Evolutionary conservation across 2,797 vertebrate genomes (phyloP).

Genomic region (Ataeniobius toweri): DNA sequence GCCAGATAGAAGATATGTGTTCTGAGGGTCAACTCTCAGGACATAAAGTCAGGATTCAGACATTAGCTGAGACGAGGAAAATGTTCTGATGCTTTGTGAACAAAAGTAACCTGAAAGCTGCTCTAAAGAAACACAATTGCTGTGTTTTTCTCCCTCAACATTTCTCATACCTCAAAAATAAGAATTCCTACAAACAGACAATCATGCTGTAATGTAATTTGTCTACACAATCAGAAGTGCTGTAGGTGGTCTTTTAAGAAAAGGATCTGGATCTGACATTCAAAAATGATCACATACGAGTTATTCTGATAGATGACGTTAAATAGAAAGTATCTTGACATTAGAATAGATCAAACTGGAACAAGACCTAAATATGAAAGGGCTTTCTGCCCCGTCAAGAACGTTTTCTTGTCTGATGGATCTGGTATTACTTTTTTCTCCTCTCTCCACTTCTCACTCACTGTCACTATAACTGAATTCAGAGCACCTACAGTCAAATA

Average conservation of each 20-base stretch:
- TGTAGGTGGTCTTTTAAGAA: slow-evolving; percentile 10
- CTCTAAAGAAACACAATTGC: background rate
- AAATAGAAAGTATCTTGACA: slow-evolving; percentile 19
- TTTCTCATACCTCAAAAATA: background rate
- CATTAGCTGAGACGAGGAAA: background rate
- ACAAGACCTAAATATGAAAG: slow-evolving; percentile 43
- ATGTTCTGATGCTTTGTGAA: background rate
- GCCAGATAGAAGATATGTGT: background rate
- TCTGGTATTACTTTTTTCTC: slow-evolving; percentile 14
- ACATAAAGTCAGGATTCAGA: background rate
- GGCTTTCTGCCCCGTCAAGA: slow-evolving; percentile 50
- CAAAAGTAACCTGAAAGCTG: background rate
- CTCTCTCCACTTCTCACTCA: slow-evolving; percentile 8
- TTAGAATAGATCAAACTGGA: slow-evolving; percentile 27
- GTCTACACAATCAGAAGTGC: background rate
- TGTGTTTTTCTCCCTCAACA: too few relatives aligned
- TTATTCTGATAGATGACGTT: slow-evolving; percentile 19
- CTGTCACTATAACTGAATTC: slow-evolving; percentile 4
- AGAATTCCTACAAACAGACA: background rate
- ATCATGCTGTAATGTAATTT: background rate
- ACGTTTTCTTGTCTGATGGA: slow-evolving; percentile 46
- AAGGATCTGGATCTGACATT: slow-evolving; percentile 10
- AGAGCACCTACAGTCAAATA: background rate
- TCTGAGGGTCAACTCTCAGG: background rate
- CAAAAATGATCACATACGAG: background rate